These are phyloP conservation scores for Sinopyrophorus schimmeli DNA, from an alignment of 2,888 invertebrate genomes.

Conservation along the genomic window DNA sequence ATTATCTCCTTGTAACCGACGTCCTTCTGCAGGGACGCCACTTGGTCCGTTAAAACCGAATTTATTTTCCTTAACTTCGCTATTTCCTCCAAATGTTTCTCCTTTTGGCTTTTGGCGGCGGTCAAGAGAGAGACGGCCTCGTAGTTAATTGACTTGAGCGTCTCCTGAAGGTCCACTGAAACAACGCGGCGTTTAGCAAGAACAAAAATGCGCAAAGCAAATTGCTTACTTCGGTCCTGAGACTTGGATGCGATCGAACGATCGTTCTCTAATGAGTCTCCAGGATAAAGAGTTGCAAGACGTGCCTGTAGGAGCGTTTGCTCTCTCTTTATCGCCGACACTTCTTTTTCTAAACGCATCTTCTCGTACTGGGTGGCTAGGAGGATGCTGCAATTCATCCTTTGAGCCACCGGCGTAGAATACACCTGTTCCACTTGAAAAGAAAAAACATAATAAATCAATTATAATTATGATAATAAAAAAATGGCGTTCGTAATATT, in stretches of 20 bases:
- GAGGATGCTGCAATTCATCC: slow-evolving; percentile 43
- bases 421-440: slow-evolving; percentile 49
- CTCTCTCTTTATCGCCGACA: slow-evolving; percentile 39
- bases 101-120: slow-evolving; percentile 38
- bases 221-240: not conserved
- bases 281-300: no score
- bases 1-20: slow-evolving; percentile 8
- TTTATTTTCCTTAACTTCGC: slow-evolving; percentile 35
- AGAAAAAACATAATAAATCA: slow-evolving; percentile 13
- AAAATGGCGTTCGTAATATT: not conserved
- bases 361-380: slow-evolving; percentile 46
- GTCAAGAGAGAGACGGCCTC: slow-evolving; percentile 41
- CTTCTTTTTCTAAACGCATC: slow-evolving; percentile 41
- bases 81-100: slow-evolving; percentile 37
- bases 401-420: slow-evolving; percentile 43
- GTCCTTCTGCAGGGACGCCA: not conserved
- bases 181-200: not conserved
- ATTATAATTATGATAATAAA: not conserved
- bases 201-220: not conserved
- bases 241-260: not conserved
- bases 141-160: slow-evolving; percentile 41
- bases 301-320: slow-evolving; percentile 35
- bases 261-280: not conserved
- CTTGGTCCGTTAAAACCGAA: slow-evolving; percentile 5
- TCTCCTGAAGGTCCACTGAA: slow-evolving; percentile 31